These are phyloP conservation scores for Bombus confusus DNA, from an alignment of 1,140 invertebrate species.

Conservation along the genomic window DNA sequence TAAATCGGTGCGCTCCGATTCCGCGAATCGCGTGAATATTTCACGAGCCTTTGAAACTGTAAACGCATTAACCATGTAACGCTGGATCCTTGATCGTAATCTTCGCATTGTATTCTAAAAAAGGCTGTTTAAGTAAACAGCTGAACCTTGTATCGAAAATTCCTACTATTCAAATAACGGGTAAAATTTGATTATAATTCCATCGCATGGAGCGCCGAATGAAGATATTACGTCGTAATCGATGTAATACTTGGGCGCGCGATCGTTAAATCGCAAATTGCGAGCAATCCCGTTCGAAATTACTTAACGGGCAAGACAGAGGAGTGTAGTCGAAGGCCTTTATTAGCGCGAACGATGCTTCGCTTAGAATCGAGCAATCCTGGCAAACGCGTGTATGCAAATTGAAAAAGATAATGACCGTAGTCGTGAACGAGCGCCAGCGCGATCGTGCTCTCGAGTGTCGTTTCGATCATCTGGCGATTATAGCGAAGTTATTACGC, in stretches of 20 bases:
- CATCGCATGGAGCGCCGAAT: background rate
- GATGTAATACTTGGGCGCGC: conserved; percentile 21
- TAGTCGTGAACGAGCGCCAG: too few relatives aligned
- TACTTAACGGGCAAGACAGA: conserved; percentile 25
- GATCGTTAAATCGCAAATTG: conserved; percentile 52
- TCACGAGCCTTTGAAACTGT: conserved; percentile 6
- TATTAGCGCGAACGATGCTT: conserved; percentile 9
- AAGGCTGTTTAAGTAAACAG: too few relatives aligned
- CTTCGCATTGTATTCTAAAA: too few relatives aligned
- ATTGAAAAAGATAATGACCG: conserved; percentile 46
- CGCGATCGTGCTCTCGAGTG: background rate
- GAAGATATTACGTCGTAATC: conserved; percentile 37
- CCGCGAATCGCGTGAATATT: background rate
- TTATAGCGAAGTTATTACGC: conserved; percentile 53
- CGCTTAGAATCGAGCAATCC: conserved; percentile 34
- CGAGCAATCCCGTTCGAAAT: conserved; percentile 45
- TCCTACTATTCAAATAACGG: background rate
- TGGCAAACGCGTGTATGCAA: conserved; percentile 57
- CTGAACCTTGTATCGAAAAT: background rate
- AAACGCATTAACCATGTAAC: background rate
- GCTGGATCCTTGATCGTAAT: too few relatives aligned
- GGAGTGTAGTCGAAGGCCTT: conserved; percentile 13
- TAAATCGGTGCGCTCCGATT: conserved; percentile 19
- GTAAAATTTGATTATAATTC: background rate
- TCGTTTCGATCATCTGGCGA: conserved; percentile 45